Conservation (phyloP, 2,888 invertebrate genomes). For the Didymodactylos carnosus region DNA sequence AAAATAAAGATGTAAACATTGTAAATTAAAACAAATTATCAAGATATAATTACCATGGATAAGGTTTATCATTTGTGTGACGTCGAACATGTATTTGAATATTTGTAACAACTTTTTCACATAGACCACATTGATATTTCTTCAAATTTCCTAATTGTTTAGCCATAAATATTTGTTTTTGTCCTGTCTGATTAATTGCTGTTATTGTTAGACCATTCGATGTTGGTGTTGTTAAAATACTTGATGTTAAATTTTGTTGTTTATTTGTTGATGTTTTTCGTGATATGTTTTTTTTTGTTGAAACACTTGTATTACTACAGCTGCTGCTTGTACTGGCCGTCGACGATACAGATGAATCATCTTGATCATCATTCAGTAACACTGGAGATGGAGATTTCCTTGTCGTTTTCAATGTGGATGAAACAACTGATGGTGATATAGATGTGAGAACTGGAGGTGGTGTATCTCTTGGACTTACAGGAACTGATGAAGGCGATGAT, state of each 20-base stretch:
- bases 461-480: no score
- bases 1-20: no score
- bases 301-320: background rate
- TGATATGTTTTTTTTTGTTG: no score
- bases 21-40: background rate
- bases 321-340: background rate
- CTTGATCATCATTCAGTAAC: background rate
- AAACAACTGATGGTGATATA: no score
- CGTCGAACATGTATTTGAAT: background rate
- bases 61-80: conserved; percentile 1
- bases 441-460: no score
- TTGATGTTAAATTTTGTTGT: background rate
- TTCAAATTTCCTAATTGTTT: conserved; percentile 1
- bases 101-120: background rate
- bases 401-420: background rate
- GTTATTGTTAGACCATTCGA: background rate
- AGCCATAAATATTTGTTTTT: background rate
- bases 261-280: no score
- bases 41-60: background rate
- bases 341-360: background rate
- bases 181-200: background rate
- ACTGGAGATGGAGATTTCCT: background rate
- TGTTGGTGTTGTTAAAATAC: background rate
- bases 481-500: no score
- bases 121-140: background rate